These are phyloP conservation scores for Corythornis vintsioides DNA, from an alignment of 2,113 vertebrate species.

Conservation along the genomic window DNA sequence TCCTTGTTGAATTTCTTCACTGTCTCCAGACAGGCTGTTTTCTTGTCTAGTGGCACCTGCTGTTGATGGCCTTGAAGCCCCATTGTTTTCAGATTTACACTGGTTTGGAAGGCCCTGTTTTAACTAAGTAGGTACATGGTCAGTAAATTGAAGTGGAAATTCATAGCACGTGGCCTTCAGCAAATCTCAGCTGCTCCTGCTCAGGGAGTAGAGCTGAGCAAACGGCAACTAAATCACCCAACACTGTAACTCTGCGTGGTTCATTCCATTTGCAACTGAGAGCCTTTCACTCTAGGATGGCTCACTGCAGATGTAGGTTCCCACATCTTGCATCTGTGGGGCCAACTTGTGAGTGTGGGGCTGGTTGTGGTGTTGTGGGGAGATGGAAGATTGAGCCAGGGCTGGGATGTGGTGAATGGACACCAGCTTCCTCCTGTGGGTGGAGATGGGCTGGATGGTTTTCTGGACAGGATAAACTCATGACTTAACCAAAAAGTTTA, in stretches of 20 bases:
- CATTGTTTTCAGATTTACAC: no score
- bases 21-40: no score
- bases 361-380: fast-evolving
- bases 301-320: not conserved
- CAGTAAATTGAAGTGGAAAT: no score
- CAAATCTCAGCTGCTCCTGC: no score
- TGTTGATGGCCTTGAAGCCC: no score
- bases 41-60: no score
- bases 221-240: not conserved
- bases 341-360: not conserved
- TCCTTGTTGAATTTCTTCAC: no score
- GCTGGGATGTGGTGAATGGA: not conserved
- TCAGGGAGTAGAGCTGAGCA: no score
- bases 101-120: no score
- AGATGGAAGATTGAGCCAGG: not conserved
- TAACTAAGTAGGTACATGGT: no score
- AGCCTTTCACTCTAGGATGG: not conserved
- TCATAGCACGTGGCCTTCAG: no score
- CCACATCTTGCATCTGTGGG: not conserved
- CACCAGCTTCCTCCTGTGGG: not conserved
- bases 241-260: not conserved
- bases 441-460: not conserved
- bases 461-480: not conserved
- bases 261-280: not conserved
- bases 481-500: not conserved